phyloP scores from a whole-genome alignment of 2,888 invertebrate species.

The Euspilapteryx auroguttella region DNA sequence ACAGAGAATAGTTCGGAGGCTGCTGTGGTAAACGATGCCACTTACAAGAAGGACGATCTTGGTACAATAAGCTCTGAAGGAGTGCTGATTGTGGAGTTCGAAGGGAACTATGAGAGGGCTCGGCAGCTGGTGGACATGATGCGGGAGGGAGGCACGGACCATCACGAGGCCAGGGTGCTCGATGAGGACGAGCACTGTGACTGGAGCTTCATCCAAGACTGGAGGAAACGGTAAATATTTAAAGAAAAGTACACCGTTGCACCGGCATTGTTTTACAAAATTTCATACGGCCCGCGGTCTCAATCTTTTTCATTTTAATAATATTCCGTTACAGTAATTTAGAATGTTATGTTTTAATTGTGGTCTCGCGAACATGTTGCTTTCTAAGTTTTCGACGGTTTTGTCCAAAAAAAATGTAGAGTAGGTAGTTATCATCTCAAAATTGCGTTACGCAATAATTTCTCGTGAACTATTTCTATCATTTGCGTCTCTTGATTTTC shows the following conservation, averaged over 20 bases:
- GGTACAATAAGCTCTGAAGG: constrained; percentile 50
- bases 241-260: neutral
- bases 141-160: constrained; percentile 39
- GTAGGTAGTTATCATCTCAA: too few relatives aligned
- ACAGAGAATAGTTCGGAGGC: constrained; percentile 21
- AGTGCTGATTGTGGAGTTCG: constrained; percentile 64
- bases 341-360: neutral
- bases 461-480: too few relatives aligned
- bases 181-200: constrained; percentile 62
- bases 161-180: constrained; percentile 43
- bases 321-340: neutral
- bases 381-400: too few relatives aligned
- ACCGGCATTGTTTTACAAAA: neutral
- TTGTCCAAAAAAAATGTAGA: too few relatives aligned
- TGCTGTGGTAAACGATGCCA: constrained; percentile 28
- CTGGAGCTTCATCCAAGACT: constrained; percentile 76
- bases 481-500: too few relatives aligned
- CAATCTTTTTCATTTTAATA: neutral
- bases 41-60: constrained; percentile 40
- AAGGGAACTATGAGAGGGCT: constrained; percentile 63
- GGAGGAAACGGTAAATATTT: constrained; percentile 66
- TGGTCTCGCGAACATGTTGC: neutral
- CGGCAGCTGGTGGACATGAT: constrained; percentile 64
- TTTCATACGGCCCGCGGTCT: neutral
- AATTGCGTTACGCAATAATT: too few relatives aligned